Evolutionary conservation across 2,797 vertebrate genomes (phyloP), one percentile per base, ranked within the genome.

Genomic region (Platalea minor): DNA sequence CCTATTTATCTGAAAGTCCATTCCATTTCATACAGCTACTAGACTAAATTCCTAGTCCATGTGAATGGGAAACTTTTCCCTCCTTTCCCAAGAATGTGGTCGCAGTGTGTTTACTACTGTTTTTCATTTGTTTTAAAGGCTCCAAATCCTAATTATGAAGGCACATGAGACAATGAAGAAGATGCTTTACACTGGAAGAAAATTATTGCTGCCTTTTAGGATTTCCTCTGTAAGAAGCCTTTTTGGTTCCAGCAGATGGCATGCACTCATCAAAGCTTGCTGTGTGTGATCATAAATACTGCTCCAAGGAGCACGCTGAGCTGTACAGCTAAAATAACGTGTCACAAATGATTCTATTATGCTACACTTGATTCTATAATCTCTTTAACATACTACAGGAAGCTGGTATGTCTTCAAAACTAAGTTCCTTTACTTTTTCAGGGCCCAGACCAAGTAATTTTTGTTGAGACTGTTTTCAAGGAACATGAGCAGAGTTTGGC

Each of bases 181-280:
- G 16, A 10, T 83, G 37, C 29, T 72, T 89, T 68, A 33, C n/a
- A 67, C 25, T 45, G 29, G 6, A 8, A 81, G 51, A 91, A 86
- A 94, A 54, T 69, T 35, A 46, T 17, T 89, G 65, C 31, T 82
- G n/a, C 46, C 25, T 85, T 91, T 90, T 70, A 90, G 82, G 74
- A 88, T 65, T 91, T 82, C 29, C 37, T 91, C 74, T 80, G 20
- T 48, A 75, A 73, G 85, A 91, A 75, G 50, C 53, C 46, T 43
- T 64, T 94, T 57, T 61, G 39, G 35, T 80, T 96, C 93, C 96
- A 96, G 93, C 92, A 97, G 96, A 93, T 97, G 95, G 95, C 96
- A 97, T 69, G 60, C 89, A 41, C 69, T 96, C 75, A 84, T 96
- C 95, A 92, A 72, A 92, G 39, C 94, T 92, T 81, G 53, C 82